Evolutionary conservation across 2,113 vertebrate species (phyloP), one percentile per base, ranked within the genome.

Genomic region (Calidris pugnax): DNA sequence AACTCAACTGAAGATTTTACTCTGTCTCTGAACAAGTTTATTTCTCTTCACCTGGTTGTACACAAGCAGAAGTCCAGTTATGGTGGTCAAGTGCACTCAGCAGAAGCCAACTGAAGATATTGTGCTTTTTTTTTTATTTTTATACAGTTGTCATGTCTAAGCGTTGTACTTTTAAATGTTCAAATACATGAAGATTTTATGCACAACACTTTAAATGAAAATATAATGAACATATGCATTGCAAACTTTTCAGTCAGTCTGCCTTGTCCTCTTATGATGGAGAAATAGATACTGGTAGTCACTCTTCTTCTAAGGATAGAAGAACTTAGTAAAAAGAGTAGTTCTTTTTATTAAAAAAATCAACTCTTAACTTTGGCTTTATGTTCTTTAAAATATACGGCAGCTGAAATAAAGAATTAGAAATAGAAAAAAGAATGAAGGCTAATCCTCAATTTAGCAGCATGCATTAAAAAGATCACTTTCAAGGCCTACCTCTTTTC

Each of bases 381-480:
- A 57, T 87, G 21, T 63, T 86, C 66, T 51, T 91, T 59, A 41
- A 30, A 69, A 78, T 85, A 69, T 39, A 55, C 50, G 35, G 41
- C 32, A 81, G 55, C 27, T 77, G 48, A 71, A 85, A 78, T 48
- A 92, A 82, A 76, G 73, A 85, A 76, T 83, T 92, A 82, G 63
- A 45, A 93, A 79, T 20, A 92, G 28, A 71, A 92, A 89, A 53
- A 86, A 74, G 62, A 76, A 93, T 28, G 66, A 77, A 87, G 19
- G 43, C n/a, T 92, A 93, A 85, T 78, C 57, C 71, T 94, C 69
- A 79, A 15, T 94, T 94, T 94, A 94, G 62, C 92, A 96, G 85
- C 76, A 45, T 73, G 93, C 79, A 68, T 90, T 87, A 78, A 67
- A 95, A 85, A 62, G 28, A 72, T 89, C 32, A 22, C 33, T 92